A percentile compares a stretch with the other conserved stretches of the same genome.
These are phyloP conservation scores for Idaea biselata DNA, from an alignment of 2,888 invertebrate genomes.

Conservation along the genomic window DNA sequence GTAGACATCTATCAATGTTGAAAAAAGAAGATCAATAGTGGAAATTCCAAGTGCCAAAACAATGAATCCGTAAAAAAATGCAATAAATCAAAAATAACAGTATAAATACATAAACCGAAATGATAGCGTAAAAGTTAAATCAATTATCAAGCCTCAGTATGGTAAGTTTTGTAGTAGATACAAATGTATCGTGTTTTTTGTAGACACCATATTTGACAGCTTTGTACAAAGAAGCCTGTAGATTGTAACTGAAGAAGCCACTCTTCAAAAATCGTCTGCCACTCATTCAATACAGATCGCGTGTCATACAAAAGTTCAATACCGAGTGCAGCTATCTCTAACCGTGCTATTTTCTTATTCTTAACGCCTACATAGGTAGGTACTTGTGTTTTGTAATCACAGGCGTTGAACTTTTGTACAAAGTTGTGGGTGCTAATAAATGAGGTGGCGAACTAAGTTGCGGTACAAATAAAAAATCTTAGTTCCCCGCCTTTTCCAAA, in stretches of 20 bases:
- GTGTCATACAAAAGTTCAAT: slow-evolving; percentile 63
- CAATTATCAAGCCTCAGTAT: slow-evolving; percentile 40
- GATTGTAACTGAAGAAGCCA: slow-evolving; percentile 47
- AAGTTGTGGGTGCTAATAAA: slow-evolving; percentile 55
- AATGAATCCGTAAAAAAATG: slow-evolving; percentile 29
- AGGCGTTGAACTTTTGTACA: slow-evolving; percentile 72
- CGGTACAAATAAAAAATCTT: slow-evolving; percentile 21
- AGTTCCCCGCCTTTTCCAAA: slow-evolving; percentile 34
- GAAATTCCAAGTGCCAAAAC: slow-evolving; percentile 47
- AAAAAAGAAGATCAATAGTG: slow-evolving; percentile 68
- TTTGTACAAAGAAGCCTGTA: slow-evolving; percentile 65
- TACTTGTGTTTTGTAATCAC: slow-evolving; percentile 25
- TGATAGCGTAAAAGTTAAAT: slow-evolving; percentile 27
- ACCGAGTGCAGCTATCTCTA: slow-evolving; percentile 26
- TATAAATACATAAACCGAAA: slow-evolving; percentile 34
- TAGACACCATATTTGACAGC: slow-evolving; percentile 55
- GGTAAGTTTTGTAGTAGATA: slow-evolving; percentile 44
- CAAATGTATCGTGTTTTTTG: slow-evolving; percentile 13
- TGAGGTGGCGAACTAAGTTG: slow-evolving; percentile 37
- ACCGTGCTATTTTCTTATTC: slow-evolving; percentile 2
- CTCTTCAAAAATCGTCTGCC: slow-evolving; percentile 52
- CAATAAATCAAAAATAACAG: slow-evolving; percentile 25
- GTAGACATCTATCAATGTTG: slow-evolving; percentile 50
- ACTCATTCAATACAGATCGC: slow-evolving; percentile 41
- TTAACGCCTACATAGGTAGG: slow-evolving; percentile 5